Evolutionary conservation across 1,140 invertebrate species (phyloP), one percentile per base, ranked within the genome.

Genomic region (Cardiocondyla obscurior): DNA sequence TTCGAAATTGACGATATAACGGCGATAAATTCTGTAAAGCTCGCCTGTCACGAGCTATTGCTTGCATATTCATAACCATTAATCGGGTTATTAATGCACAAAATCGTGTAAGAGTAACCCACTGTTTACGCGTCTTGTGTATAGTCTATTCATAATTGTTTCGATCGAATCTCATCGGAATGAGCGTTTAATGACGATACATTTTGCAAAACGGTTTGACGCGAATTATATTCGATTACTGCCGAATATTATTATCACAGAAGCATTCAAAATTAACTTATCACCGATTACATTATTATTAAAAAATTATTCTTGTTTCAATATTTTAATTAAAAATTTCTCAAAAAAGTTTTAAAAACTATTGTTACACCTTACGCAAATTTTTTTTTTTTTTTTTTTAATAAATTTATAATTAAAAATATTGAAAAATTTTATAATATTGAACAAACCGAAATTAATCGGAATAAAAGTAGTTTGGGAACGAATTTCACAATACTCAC

Each of bases 401-500:
- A n/a, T n/a, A n/a, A n/a, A n/a, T n/a, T n/a, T n/a, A n/a, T 36
- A 72, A 65, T 30, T 30, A n/a, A 62, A 58, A 22, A 25, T 7
- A 69, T 69, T 69, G n/a, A n/a, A n/a, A n/a, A n/a, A n/a, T n/a
- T n/a, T n/a, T n/a, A n/a, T n/a, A n/a, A n/a, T 10, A 30, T 22
- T 33, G 7, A 33, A 4, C n/a, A 28, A 5, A 1, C 28, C 33
- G 19, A 53, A 69, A 4, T 16, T 14, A 46, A 30, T 46, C 4
- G 44, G n/a, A 25, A 30, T 12, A 42, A 36, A 22, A 22, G 25
- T 51, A n/a, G n/a, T 19, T 72, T 1, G 10, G 0, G 14, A 28
- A 12, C 28, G 22, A 0, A 39, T 72, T 55, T 72, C 28, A 57
- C 10, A 49, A 12, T 44, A 92, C 90, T 91, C 88, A 95, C 94